Evolutionary conservation across 2,113 vertebrate species (phyloP).

Genomic region (Natator depressus): DNA sequence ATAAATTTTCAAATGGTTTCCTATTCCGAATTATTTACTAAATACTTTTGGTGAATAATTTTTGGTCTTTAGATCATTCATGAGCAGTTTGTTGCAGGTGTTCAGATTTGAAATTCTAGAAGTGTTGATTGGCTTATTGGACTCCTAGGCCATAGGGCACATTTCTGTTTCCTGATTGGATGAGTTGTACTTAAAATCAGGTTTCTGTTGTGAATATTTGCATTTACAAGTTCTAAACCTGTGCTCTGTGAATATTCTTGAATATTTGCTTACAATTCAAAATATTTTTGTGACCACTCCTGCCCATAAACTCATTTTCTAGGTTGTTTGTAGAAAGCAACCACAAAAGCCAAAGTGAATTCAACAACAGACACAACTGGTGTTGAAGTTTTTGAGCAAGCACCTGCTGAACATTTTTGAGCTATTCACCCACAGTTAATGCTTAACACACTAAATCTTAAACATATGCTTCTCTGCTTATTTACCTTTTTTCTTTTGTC

Average conservation of each 20-base stretch:
- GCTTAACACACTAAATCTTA: background rate
- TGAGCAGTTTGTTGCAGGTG: background rate
- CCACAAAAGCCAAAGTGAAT: background rate
- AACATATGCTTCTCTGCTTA: background rate
- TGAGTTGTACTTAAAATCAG: background rate
- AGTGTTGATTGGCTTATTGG: background rate
- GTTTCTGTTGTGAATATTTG: background rate
- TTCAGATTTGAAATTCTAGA: background rate
- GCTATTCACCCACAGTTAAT: background rate
- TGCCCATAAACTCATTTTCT: background rate
- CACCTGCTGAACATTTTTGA: background rate
- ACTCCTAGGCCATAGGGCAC: background rate
- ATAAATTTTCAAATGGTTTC: background rate
- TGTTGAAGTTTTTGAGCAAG: background rate
- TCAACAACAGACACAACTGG: background rate
- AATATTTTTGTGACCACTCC: background rate
- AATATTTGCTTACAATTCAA: background rate
- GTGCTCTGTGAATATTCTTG: background rate
- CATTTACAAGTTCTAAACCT: background rate
- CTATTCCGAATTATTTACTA: background rate
- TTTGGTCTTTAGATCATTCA: background rate
- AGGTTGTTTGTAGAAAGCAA: background rate
- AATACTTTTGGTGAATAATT: conserved; percentile 1
- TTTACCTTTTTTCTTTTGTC: background rate
- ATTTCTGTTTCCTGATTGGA: background rate